phyloP scores from a whole-genome alignment of 1,140 invertebrate species.

The Drosophila kikkawai region DNA sequence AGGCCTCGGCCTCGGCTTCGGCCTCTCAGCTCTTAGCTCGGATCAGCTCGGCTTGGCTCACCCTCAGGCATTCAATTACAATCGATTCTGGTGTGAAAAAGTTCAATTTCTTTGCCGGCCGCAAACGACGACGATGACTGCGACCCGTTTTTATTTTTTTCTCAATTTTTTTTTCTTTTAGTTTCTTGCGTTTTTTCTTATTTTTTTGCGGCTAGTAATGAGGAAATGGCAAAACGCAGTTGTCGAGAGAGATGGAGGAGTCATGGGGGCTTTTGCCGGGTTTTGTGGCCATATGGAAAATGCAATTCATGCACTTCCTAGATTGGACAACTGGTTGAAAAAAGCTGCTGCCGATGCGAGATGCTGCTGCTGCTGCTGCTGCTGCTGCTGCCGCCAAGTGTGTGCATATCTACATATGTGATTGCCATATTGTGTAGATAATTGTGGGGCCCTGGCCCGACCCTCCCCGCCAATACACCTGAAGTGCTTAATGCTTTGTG shows the following conservation, averaged over 20 bases:
- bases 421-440: constrained; percentile 84
- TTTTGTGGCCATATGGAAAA: constrained; percentile 79
- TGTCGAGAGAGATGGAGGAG: constrained; percentile 44
- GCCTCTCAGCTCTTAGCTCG: constrained; percentile 9
- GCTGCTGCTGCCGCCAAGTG: constrained; percentile 39
- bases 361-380: constrained; percentile 29
- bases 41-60: constrained; percentile 26
- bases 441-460: constrained; percentile 66
- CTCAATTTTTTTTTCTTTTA: constrained; percentile 15
- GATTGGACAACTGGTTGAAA: constrained; percentile 82
- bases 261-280: constrained; percentile 26
- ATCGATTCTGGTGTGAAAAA: constrained; percentile 84
- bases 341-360: constrained; percentile 43
- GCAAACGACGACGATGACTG: constrained; percentile 61
- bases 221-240: constrained; percentile 83
- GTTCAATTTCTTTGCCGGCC: constrained; percentile 81
- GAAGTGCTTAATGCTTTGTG: constrained; percentile 83
- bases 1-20: constrained; percentile 43
- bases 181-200: constrained; percentile 25
- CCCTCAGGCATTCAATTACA: constrained; percentile 83
- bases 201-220: constrained; percentile 71
- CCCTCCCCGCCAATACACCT: constrained; percentile 48
- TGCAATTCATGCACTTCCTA: constrained; percentile 83
- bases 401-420: constrained; percentile 82
- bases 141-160: constrained; percentile 63